Base-by-base conservation (phyloP, 2,888 invertebrate genomes). In the Drosophila anceps region DNA sequence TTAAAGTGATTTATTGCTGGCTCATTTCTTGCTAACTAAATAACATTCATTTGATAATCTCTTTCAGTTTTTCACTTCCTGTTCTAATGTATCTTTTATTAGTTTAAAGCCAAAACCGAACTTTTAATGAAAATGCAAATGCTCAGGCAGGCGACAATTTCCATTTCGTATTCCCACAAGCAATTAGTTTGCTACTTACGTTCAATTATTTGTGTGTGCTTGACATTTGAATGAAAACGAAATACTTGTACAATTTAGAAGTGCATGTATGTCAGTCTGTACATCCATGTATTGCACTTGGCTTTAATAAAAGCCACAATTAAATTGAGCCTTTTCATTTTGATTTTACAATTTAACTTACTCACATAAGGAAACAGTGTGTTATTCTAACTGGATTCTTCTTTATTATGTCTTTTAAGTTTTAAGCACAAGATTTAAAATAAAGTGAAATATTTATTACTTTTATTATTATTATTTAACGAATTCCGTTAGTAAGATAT, bases 141-240 rank as follows among this genome's bases (percentile, higher is more conserved):
- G 46, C 44, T 70, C 58, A 18, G 44, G 15, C 55, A 35, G 59
- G 50, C 62, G 75, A 69, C 76, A 50, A 50, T 57, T 72, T 67
- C 55, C 65, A 62, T 64, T 73, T 63, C 39, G 69, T 62, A 69
- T 62, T 66, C 77, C 80, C 88, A 64, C 65, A 73, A 79, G 82
- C 88, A 88, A 80, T 86, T 88, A 81, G 86, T 69, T 29, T 72
- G 46, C 55, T 55, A 78, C 76, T 82, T 82, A 75, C 66, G 72
- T 76, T 75, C 61, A 87, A 84, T 81, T 84, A 81, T 87, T 69
- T 66, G 55, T 44, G 48, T 61, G 67, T 74, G 69, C 66, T 73
- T 82, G 68, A 58, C 78, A 68, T 81, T 69, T 51, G 54, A 55
- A 73, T 58, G 41, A 55, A 53, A 58, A 27, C 64, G 46, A 59